Evolutionary conservation across 2,888 invertebrate genomes (phyloP), one percentile per base, ranked within the genome.

Genomic region (Pelosia muscerda): DNA sequence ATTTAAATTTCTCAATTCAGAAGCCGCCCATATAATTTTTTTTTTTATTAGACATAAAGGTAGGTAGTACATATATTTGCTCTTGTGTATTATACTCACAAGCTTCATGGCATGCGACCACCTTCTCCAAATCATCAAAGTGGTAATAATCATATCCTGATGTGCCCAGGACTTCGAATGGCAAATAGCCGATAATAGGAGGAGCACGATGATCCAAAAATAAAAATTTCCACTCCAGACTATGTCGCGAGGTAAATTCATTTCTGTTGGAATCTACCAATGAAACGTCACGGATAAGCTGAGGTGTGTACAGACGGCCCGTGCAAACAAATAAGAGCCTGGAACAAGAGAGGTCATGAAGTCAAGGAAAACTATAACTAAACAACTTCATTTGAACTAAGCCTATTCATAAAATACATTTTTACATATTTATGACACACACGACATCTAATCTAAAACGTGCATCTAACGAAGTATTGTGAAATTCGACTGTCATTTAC

Each of bases 81-180:
- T n/a, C n/a, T n/a, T n/a, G n/a, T n/a, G n/a, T n/a, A n/a, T n/a
- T n/a, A 66, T 67, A 96, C 97, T 96, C 93, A 98, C 98, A 92
- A 64, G 97, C 97, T 92, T 98, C 97, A 88, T 99, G 99, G 78
- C 98, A 98, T 6, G 95, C 95, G 11, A 98, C 96, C 2, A 99
- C 97, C 86, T 97, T 97, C 73, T 98, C 98, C 73, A 99, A 93
- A 88, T 99, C 99, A 86, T 99, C 99, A 62, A 98, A 97, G 88
- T 99, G 99, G 85, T 98, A 99, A 87, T 99, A 99, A 88, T 99
- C 99, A 88, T 99, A 99, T 2, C 98, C 98, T 0, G 99, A 99
- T 0, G 98, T 99, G 57, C 99, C 99, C 4, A 99, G 95, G 34
- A 99, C 97, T 92, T 99, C 99, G 87, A 99, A 98, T 0, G 99